Base-by-base conservation (phyloP, 2,797 vertebrate species). In the Sylvilagus floridanus region DNA sequence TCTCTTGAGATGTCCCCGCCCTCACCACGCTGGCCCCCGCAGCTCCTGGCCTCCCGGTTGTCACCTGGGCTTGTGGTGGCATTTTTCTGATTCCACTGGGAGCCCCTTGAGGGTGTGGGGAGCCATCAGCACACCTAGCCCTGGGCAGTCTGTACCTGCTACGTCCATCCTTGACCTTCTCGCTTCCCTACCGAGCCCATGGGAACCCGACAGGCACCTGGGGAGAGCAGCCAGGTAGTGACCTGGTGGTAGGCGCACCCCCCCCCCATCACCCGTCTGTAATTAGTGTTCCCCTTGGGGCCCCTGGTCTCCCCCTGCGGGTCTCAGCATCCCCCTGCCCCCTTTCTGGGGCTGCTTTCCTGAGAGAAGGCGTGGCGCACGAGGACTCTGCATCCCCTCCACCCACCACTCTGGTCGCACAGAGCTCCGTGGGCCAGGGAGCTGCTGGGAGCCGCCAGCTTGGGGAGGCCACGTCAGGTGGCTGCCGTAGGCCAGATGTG, bases 401-500 rank as follows among this genome's bases (percentile, higher is more conserved):
- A 4, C 24, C 16, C 3, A 0, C 42, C 30, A 13, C 47, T 5
- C 35, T 1, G 24, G 16, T 32, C 42, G 76, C 37, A 37, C 57
- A 24, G 4, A 5, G n/a, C 32, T 77, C 26, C 30, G 26, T 68
- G 73, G 32, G 32, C 69, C 63, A 3, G 12, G 82, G 57, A 4
- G 62, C 72, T 1, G 0, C 62, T 50, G 2, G 7, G 68, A 37
- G 37, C 37, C 37, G 37, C 37, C 37, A 37, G 37, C 37, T 4
- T 37, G 5, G 37, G 37, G 37, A 37, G 37, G 37, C 26, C 37
- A 8, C 7, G 0, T 0, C 1, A 32, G 47, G 57, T 26, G 75
- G 65, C 26, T 8, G 75, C 30, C 3, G 5, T 11, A 22, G 84
- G 21, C 73, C 84, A 93, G 87, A 89, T 78, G 69, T 75, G 87